Conservation (phyloP, 1,140 invertebrate genomes). For the Trichonephila inaurata region DNA sequence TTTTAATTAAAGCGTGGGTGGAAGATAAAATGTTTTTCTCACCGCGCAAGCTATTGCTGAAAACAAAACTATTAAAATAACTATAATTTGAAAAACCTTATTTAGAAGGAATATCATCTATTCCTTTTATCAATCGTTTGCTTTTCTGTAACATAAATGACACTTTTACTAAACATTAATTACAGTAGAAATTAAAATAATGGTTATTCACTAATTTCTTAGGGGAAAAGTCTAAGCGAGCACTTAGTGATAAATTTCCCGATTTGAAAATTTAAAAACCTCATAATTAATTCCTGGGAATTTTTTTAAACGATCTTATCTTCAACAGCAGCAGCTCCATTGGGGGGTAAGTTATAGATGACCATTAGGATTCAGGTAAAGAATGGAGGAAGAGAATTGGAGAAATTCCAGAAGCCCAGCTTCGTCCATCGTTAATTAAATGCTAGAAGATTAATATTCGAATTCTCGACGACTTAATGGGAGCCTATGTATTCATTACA, state of each 20-base stretch:
- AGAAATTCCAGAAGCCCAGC: background rate
- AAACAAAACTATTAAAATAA: too few species aligned
- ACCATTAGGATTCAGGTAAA: background rate
- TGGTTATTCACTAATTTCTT: too few species aligned
- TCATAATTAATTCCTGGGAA: background rate
- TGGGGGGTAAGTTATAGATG: background rate
- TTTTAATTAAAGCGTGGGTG: too few species aligned
- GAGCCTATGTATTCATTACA: background rate
- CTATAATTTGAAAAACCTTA: too few species aligned
- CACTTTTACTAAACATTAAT: too few species aligned
- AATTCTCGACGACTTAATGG: background rate
- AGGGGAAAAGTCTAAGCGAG: background rate
- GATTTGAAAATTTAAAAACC: background rate
- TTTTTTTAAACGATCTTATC: background rate
- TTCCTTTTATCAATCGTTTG: too few species aligned
- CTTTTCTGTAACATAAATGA: too few species aligned
- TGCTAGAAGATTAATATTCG: slow-evolving; percentile 3
- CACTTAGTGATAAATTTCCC: too few species aligned
- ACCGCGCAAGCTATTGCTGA: too few species aligned
- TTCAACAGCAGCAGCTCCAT: background rate
- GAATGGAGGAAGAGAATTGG: background rate
- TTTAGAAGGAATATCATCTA: too few species aligned
- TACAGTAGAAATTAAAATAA: too few species aligned
- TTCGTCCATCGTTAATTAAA: slow-evolving; percentile 16
- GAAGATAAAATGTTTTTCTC: too few species aligned